phyloP scores from a whole-genome alignment of 2,888 invertebrate species.

The Phalera bucephala region DNA sequence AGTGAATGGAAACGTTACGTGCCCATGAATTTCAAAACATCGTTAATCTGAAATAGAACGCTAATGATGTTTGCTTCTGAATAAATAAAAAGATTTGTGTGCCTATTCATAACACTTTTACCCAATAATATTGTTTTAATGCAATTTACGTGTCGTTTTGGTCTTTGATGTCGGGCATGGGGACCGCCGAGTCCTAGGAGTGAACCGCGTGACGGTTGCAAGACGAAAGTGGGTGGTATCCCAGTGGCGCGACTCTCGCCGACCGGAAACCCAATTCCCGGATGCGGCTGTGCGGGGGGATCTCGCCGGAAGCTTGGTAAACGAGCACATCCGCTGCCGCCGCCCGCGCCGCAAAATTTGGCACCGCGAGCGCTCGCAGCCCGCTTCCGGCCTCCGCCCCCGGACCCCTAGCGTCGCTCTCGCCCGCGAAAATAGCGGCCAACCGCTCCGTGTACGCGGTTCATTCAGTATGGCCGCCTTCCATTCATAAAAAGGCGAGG shows the following conservation, averaged over 20 bases:
- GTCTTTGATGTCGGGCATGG: constrained; percentile 6
- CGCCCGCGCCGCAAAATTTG: constrained; percentile 83
- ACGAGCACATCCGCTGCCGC: constrained; percentile 81
- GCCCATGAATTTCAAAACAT: constrained; percentile 40
- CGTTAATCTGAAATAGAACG: constrained; percentile 38
- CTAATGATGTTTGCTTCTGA: constrained; percentile 31
- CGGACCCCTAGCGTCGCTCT: constrained; percentile 68
- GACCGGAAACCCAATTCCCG: constrained; percentile 82
- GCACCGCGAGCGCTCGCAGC: constrained; percentile 80
- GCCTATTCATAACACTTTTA: constrained; percentile 7
- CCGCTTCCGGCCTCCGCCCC: constrained; percentile 79
- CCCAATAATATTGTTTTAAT: constrained; percentile 5
- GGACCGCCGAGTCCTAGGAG: constrained; percentile 4
- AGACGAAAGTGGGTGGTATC: constrained; percentile 77
- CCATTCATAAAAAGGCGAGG: constrained; percentile 88
- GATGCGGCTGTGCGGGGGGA: constrained; percentile 81
- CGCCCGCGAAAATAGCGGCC: constrained; percentile 81
- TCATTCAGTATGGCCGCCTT: constrained; percentile 89
- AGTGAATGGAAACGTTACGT: constrained; percentile 46
- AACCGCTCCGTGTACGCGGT: constrained; percentile 84
- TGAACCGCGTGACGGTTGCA: constrained; percentile 43
- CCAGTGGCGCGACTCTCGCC: constrained; percentile 72
- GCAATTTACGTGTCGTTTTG: constrained; percentile 8
- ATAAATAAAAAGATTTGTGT: constrained; percentile 26
- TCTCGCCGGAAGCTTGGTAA: constrained; percentile 81